phyloP scores from a whole-genome alignment of 30 jellyfish, hydroid and myxozoan species.

The Hydractinia echinata region DNA sequence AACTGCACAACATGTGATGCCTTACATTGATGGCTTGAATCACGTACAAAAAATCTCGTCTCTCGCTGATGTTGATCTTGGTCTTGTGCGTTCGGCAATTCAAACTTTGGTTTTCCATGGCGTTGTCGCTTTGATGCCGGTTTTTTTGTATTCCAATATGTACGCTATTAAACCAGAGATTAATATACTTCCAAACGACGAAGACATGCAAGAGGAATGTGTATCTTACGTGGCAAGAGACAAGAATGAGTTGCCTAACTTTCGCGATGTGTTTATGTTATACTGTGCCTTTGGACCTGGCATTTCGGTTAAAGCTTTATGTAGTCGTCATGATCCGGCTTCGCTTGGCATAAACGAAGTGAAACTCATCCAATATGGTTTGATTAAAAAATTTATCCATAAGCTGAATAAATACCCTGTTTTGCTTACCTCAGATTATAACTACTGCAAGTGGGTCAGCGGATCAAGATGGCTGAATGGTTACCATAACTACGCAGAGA shows the following conservation, averaged over 20 bases:
- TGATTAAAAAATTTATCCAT: constrained; percentile 55
- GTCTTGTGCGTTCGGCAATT: constrained; percentile 78
- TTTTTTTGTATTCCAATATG: constrained; percentile 75
- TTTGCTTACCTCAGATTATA: constrained; percentile 23
- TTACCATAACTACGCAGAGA: constrained; percentile 62
- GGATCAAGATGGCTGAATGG: constrained; percentile 65
- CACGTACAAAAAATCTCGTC: constrained; percentile 77
- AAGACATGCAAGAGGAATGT: constrained; percentile 68
- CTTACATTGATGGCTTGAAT: constrained; percentile 66
- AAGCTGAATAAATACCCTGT: constrained; percentile 71
- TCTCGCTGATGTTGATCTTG: constrained; percentile 76
- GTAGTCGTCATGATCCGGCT: constrained; percentile 71
- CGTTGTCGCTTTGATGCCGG: constrained; percentile 58
- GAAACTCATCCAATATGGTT: constrained; percentile 58
- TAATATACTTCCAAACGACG: constrained; percentile 42
- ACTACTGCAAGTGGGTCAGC: constrained; percentile 29
- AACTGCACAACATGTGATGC: constrained; percentile 69
- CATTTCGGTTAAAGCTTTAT: constrained; percentile 61
- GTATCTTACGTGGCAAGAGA: constrained; percentile 55
- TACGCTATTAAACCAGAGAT: constrained; percentile 76
- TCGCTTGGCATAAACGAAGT: constrained; percentile 46
- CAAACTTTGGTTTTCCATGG: constrained; percentile 77
- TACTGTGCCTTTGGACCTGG: constrained; percentile 93
- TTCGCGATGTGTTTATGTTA: constrained; percentile 69
- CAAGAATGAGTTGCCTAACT: constrained; percentile 31